Evolutionary conservation across 2,888 invertebrate genomes (phyloP), one percentile per base, ranked within the genome.

Genomic region (Dermolepida albohirtum): DNA sequence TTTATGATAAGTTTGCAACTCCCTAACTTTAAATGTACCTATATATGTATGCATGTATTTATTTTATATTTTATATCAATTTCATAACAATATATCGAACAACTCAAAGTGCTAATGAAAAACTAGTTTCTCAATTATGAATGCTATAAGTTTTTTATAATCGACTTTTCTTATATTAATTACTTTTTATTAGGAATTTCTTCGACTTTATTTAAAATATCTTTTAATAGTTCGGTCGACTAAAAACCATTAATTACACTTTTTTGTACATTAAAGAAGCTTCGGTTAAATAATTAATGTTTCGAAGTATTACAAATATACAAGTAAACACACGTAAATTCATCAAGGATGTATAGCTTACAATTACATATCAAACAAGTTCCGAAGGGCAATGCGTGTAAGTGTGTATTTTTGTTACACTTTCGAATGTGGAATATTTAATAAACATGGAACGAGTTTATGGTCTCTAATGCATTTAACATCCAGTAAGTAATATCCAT

Each of bases 381-480:
- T 62, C 47, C 59, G 59, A 62, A 62, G 59, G 59, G 59, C 59
- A 34, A 47, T 47, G 47, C 10, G 6, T 34, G 34, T 34, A 34
- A 47, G 59, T 47, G 59, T 62, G 47, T 62, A 62, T 49, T 62
- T 62, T 62, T 62, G 59, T 62, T 62, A 62, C 59, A 62, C 47
- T 62, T 62, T 62, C 59, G 59, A 62, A 62, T 62, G 47, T 62
- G 59, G 59, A 47, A 62, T 62, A 62, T 62, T 62, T 62, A 62
- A 47, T 62, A 62, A 62, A 47, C 59, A 62, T 43, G 47, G 39
- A 49, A 43, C 59, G 39, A 49, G 49, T 62, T 62, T 62, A 62
- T 62, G 59, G 59, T 62, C 59, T 62, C 59, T 62, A 62, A 62
- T 62, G 59, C 59, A 44, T 62, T 62, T 49, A 62, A 62, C 59